Evolutionary conservation across 2,113 vertebrate genomes (phyloP), one percentile per base, ranked within the genome.

Genomic region (Podilymbus podiceps): DNA sequence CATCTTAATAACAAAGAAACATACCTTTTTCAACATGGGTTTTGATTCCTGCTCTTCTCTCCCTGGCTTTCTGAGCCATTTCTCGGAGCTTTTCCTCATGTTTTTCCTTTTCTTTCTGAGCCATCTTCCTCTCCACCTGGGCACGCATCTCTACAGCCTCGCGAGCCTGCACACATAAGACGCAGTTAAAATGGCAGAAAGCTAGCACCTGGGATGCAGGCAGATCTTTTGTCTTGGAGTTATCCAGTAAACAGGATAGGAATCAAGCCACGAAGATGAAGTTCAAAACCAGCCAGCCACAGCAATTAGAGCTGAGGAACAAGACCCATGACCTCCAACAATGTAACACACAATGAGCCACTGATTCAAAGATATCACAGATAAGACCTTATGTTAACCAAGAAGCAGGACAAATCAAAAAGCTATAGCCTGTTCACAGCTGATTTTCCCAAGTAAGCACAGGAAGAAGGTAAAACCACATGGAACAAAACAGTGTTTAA

Each of bases 81-180:
- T 99, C 99, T 95, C 99, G 96, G 31, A 99, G 99, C 92, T 99
- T 99, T 96, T 99, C 99, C 95, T 99, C 99, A 33, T 99, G 99
- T 96, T 99, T 99, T 82, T 99, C 99, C 89, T 99, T 99, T 97
- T 99, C 99, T 56, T 99, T 99, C 94, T 99, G 99, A 47, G 99
- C 99, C 99, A 99, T 99, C 97, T 99, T 99, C 96, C 99, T 99
- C 95, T 99, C 99, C 33, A 99, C 99, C 90, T 99, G 99, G 38
- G 99, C 99, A 95, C 99, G 98, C 99, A 99, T 99, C 98, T 99
- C 99, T 79, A 99, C 99, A 3, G 99, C 99, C 94, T 99, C 99
- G 88, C 99, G 98, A 97, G 99, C 99, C 99, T 99, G 76, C 85
- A 95, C 15, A 74, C 49, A 0, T 15, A 69, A 67, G 21, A 67